These are phyloP conservation scores for Vipera ursinii DNA, from an alignment of 2,797 vertebrate genomes.

Conservation along the genomic window DNA sequence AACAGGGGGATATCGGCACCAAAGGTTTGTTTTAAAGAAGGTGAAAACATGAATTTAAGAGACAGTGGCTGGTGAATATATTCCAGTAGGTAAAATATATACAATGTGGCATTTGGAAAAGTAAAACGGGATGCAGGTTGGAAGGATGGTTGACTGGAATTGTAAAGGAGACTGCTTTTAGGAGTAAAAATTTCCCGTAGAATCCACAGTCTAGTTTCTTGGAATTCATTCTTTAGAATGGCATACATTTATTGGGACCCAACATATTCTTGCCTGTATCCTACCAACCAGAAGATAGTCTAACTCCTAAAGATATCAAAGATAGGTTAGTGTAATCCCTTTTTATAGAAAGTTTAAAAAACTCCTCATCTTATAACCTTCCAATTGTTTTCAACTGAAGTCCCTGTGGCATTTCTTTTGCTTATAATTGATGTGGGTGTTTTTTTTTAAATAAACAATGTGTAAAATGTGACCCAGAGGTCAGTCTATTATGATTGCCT, in stretches of 20 bases:
- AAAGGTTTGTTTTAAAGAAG: not conserved
- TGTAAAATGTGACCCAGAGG: not conserved
- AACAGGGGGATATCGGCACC: not conserved
- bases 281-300: not conserved
- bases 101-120: not conserved
- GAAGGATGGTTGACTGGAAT: not conserved
- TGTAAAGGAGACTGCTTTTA: not conserved
- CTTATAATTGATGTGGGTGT: not conserved
- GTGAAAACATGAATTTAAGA: not conserved
- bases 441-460: not conserved
- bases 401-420: not conserved
- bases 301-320: not conserved
- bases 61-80: not conserved
- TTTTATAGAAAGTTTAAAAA: not conserved
- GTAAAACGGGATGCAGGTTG: not conserved
- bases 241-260: slow-evolving; percentile 34
- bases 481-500: not conserved
- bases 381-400: not conserved
- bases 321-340: not conserved
- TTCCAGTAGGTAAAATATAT: not conserved
- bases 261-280: slow-evolving; percentile 7
- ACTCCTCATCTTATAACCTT: not conserved
- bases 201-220: slow-evolving; percentile 26
- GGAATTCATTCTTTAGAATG: slow-evolving; percentile 13
- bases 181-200: not conserved